Conservation (phyloP, 1,140 invertebrate genomes). For the Tetramorium alpestre region DNA sequence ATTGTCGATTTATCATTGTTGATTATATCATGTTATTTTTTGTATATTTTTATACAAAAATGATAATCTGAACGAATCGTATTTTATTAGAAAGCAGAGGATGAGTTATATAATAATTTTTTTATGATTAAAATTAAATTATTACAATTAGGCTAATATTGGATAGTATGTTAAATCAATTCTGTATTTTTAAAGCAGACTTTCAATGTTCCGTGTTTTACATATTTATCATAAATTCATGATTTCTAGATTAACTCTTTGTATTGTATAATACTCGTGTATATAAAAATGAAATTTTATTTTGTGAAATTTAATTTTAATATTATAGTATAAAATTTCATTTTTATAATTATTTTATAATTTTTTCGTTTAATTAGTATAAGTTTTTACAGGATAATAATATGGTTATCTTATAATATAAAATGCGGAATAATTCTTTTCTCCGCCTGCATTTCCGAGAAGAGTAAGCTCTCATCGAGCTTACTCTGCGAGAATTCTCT, state of each 20-base stretch:
- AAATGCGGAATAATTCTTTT: not conserved
- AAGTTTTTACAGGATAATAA: not conserved
- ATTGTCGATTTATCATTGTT: not conserved
- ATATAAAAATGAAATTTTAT: too few species aligned
- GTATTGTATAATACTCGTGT: not conserved
- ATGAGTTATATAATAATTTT: not conserved
- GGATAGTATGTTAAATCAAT: not conserved
- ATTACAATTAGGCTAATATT: not conserved
- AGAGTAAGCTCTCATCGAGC: not conserved
- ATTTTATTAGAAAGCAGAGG: not conserved
- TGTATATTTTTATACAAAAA: not conserved
- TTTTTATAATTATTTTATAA: not conserved
- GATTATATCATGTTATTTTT: not conserved
- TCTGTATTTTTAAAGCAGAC: not conserved
- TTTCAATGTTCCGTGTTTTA: not conserved
- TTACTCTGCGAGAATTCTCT: constrained; percentile 3
- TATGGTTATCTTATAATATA: not conserved
- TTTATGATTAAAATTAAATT: not conserved
- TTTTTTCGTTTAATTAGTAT: not conserved
- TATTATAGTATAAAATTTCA: not conserved
- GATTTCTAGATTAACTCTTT: not conserved
- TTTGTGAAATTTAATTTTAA: too few species aligned
- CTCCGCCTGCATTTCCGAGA: constrained; percentile 6
- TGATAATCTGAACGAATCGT: not conserved
- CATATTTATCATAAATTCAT: not conserved